Evolutionary conservation across 2,113 vertebrate species (phyloP).

Genomic region (Oncorhynchus gorbuscha): DNA sequence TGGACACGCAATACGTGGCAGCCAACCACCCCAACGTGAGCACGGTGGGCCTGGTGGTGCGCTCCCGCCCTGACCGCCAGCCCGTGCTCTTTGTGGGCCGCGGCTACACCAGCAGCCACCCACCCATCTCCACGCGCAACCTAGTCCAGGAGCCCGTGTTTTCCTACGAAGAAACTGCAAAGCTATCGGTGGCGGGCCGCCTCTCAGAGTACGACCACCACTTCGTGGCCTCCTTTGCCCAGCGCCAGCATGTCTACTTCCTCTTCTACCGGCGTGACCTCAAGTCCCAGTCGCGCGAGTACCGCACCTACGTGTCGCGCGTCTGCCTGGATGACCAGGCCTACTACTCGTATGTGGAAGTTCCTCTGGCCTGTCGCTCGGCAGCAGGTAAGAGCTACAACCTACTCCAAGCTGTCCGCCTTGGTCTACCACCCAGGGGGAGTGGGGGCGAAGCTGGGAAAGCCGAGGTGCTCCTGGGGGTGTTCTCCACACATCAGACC

Average conservation of each 20-base stretch:
- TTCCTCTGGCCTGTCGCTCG: slow-evolving; percentile 85
- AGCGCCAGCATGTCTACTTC: slow-evolving; percentile 86
- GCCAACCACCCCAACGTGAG: slow-evolving; percentile 93
- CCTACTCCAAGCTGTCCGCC: slow-evolving; percentile 86
- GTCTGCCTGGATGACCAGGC: slow-evolving; percentile 91
- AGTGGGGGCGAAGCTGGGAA: slow-evolving; percentile 11
- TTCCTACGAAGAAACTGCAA: slow-evolving; percentile 96
- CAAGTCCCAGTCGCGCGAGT: slow-evolving; percentile 85
- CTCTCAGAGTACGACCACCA: slow-evolving; percentile 97
- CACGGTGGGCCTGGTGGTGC: slow-evolving; percentile 88
- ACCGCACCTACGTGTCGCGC: slow-evolving; percentile 88
- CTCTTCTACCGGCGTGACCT: slow-evolving; percentile 93
- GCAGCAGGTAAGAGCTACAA: slow-evolving; percentile 78
- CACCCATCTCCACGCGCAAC: slow-evolving; percentile 92
- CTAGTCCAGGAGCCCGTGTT: slow-evolving; percentile 88
- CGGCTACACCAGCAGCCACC: slow-evolving; percentile 94
- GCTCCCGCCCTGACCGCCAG: slow-evolving; percentile 60
- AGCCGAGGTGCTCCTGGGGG: slow-evolving; percentile 81
- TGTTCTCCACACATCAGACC: slow-evolving; percentile 82
- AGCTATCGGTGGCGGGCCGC: slow-evolving; percentile 88
- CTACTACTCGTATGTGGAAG: slow-evolving; percentile 95
- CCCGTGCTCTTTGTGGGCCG: slow-evolving; percentile 91
- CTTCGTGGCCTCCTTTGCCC: slow-evolving; percentile 89
- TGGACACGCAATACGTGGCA: slow-evolving; percentile 94
- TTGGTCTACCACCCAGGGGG: slow-evolving; percentile 64